Conservation (phyloP, 2,113 vertebrate species). For the Sarotherodon lohbergeri region DNA sequence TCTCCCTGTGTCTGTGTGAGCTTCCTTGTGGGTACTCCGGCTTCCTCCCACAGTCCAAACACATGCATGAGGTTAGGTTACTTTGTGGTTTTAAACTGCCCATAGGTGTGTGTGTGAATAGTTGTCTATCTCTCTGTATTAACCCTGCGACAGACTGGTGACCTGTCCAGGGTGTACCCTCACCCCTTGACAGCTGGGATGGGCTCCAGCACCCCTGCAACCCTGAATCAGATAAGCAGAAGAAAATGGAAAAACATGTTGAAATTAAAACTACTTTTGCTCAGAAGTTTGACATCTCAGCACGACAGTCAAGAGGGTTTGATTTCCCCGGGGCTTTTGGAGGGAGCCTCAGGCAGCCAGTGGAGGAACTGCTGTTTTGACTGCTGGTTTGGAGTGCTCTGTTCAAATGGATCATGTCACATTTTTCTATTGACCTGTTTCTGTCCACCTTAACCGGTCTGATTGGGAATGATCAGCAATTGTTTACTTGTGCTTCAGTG, state of each 20-base stretch:
- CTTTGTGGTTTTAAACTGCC: not conserved
- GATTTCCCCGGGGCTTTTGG: not conserved
- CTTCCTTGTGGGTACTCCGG: not conserved
- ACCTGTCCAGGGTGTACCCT: not conserved
- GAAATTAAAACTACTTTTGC: not conserved
- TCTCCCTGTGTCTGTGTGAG: not conserved
- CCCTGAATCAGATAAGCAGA: not conserved
- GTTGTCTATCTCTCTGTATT: not conserved
- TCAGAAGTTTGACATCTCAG: not conserved
- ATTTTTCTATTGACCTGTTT: not conserved
- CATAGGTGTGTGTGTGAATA: not conserved
- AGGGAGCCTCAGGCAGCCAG: not conserved
- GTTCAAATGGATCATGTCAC: not conserved
- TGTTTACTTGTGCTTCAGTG: not conserved
- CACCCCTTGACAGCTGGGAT: not conserved
- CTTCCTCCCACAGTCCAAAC: not conserved
- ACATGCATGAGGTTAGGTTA: not conserved
- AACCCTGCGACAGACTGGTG: not conserved
- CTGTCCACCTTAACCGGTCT: not conserved
- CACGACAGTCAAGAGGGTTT: not conserved
- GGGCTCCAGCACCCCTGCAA: not conserved
- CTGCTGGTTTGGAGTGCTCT: not conserved
- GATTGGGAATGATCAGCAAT: not conserved
- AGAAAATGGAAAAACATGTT: not conserved
- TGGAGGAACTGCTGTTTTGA: not conserved